Evolutionary conservation across 2,113 vertebrate species (phyloP).

Genomic region (Entomyzon cyanotis): DNA sequence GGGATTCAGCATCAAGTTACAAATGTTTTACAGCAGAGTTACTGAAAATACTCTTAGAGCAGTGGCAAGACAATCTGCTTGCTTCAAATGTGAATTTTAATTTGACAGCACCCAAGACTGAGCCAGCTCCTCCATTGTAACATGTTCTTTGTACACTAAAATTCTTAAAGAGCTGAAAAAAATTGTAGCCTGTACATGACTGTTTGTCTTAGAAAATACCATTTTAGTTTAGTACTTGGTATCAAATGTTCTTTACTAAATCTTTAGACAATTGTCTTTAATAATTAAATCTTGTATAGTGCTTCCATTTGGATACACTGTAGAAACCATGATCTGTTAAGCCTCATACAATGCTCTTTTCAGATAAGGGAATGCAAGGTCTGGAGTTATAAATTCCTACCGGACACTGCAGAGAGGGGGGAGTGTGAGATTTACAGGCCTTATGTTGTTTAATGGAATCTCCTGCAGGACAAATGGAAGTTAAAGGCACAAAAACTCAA

Average conservation of each 20-base stretch:
- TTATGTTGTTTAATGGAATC: neutral
- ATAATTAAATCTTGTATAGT: neutral
- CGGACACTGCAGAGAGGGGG: neutral
- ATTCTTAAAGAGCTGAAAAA: neutral
- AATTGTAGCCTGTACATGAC: neutral
- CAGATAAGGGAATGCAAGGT: neutral
- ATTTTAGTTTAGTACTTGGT: neutral
- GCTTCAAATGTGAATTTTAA: neutral
- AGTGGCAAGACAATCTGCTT: neutral
- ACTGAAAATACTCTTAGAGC: neutral
- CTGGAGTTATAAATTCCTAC: constrained; percentile 30
- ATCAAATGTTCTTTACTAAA: constrained; percentile 16
- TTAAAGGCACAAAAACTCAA: neutral
- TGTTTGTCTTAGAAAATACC: neutral
- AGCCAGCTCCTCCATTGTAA: neutral
- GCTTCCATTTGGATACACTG: neutral
- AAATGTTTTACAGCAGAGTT: neutral
- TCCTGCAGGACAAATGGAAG: neutral
- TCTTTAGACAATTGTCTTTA: neutral
- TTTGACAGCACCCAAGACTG: neutral
- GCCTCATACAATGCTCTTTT: neutral
- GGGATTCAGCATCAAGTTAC: neutral
- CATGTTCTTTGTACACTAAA: neutral
- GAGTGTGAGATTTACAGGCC: neutral
- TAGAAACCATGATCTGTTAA: neutral